These are phyloP conservation scores for Laterallus jamaicensis DNA, from an alignment of 2,113 vertebrate species.

Conservation along the genomic window DNA sequence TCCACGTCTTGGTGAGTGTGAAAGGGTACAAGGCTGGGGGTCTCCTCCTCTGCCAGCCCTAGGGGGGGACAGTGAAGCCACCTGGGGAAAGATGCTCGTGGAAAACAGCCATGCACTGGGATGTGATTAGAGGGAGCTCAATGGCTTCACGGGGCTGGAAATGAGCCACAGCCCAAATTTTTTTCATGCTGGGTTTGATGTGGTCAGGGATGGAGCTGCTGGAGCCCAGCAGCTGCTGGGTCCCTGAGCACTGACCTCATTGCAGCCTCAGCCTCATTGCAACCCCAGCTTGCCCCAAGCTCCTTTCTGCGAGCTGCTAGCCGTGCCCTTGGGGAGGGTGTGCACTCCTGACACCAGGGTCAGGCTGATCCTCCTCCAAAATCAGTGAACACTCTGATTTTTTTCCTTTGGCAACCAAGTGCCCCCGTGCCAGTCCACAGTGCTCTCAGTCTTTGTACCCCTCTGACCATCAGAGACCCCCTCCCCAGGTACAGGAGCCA, in stretches of 20 bases:
- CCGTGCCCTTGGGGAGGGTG: accelerated
- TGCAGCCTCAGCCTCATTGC: background rate
- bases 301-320: accelerated
- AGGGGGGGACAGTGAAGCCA: accelerated
- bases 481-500: background rate
- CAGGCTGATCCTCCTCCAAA: background rate
- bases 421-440: accelerated
- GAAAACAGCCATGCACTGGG: accelerated
- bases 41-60: background rate
- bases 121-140: accelerated
- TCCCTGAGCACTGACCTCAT: background rate
- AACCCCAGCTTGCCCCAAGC: background rate
- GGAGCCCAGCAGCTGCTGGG: background rate
- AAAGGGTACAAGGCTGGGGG: background rate
- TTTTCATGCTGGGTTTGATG: background rate
- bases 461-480: background rate
- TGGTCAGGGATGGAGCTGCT: background rate
- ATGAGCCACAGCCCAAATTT: background rate
- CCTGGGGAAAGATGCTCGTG: background rate
- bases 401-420: accelerated
- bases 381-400: accelerated
- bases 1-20: conserved; percentile 90
- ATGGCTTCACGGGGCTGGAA: background rate
- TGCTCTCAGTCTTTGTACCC: background rate
- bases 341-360: accelerated